Evolutionary conservation across 2,888 invertebrate genomes (phyloP).

Genomic region (Vesta saturnalis): DNA sequence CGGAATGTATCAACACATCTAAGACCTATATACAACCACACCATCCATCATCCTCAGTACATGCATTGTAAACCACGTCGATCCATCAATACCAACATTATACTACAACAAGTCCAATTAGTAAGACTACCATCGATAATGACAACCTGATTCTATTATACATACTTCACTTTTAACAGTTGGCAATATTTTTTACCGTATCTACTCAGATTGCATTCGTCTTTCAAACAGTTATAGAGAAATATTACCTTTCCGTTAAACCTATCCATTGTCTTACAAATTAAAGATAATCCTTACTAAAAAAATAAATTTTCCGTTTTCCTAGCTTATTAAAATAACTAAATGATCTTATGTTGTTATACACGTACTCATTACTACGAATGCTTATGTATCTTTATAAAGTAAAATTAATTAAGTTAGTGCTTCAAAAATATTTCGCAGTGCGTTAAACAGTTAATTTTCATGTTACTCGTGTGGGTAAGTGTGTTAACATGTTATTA

Average conservation of each 20-base stretch:
- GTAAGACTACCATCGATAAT: slow-evolving; percentile 49
- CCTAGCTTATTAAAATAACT: too few relatives aligned
- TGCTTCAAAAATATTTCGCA: too few relatives aligned
- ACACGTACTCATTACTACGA: too few relatives aligned
- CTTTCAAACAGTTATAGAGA: background rate
- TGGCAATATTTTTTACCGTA: slow-evolving; percentile 13
- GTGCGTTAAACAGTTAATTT: too few relatives aligned
- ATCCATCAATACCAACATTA: slow-evolving; percentile 58
- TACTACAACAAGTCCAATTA: slow-evolving; percentile 53
- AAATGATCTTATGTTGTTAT: too few relatives aligned
- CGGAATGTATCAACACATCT: slow-evolving; percentile 31
- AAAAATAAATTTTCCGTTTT: too few relatives aligned
- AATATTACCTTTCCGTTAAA: background rate
- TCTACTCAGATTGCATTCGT: background rate
- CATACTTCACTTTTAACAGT: slow-evolving; percentile 17
- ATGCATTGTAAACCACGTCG: slow-evolving; percentile 48
- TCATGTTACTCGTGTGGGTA: too few relatives aligned
- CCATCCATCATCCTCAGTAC: slow-evolving; percentile 48
- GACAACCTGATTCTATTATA: slow-evolving; percentile 29
- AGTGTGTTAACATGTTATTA: too few relatives aligned
- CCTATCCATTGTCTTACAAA: too few relatives aligned
- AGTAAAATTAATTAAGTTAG: too few relatives aligned
- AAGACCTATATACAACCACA: slow-evolving; percentile 35
- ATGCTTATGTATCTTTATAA: too few relatives aligned
- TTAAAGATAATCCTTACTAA: too few relatives aligned